Evolutionary conservation across 2,797 vertebrate species (phyloP).

Genomic region (Neostethus bicornis): DNA sequence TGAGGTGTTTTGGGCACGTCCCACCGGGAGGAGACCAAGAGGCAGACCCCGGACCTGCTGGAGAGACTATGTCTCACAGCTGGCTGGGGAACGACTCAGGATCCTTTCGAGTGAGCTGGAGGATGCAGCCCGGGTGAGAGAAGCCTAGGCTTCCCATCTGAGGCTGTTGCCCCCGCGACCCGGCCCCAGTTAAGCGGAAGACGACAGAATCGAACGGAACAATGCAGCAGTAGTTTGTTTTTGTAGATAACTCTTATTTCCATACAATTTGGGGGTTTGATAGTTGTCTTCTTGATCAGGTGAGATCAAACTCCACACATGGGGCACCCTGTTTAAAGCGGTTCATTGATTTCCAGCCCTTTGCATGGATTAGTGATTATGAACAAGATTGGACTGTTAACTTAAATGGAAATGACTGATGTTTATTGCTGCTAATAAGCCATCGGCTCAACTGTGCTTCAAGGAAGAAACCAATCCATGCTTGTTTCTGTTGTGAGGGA

Average conservation of each 20-base stretch:
- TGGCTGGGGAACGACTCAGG: too few relatives aligned
- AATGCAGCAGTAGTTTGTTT: neutral
- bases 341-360: constrained; percentile 64
- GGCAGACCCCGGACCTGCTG: too few relatives aligned
- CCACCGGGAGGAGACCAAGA: too few relatives aligned
- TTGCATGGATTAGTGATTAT: constrained; percentile 65
- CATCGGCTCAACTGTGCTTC: constrained; percentile 76
- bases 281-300: constrained; percentile 38
- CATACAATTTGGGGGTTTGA: constrained; percentile 14
- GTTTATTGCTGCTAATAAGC: constrained; percentile 77
- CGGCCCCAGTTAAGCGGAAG: too few relatives aligned
- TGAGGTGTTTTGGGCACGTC: too few relatives aligned
- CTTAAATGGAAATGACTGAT: constrained; percentile 77
- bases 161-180: too few relatives aligned
- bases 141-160: too few relatives aligned
- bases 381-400: constrained; percentile 62
- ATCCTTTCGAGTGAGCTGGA: too few relatives aligned
- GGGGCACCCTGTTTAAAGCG: constrained; percentile 55
- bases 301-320: constrained; percentile 43
- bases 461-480: constrained; percentile 65
- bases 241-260: neutral
- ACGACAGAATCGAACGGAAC: too few relatives aligned
- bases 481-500: constrained; percentile 61
- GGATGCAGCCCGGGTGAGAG: too few relatives aligned
- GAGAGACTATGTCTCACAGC: too few relatives aligned